Evolutionary conservation across 2,113 vertebrate genomes (phyloP).

Genomic region (Ceyx margarethae): DNA sequence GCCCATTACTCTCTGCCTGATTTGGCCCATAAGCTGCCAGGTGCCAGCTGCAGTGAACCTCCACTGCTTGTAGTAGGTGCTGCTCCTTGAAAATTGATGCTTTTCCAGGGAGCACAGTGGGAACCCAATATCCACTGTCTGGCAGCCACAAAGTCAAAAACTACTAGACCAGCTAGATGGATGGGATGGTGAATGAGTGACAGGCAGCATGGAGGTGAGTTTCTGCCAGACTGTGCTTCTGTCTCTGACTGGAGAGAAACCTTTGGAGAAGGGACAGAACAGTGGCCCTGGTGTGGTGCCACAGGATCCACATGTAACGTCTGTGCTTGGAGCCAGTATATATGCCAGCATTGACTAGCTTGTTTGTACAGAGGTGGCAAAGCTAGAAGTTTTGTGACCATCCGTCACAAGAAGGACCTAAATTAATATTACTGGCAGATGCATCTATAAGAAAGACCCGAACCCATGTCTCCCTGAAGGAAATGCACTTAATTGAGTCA

Average conservation of each 20-base stretch:
- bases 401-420: neutral
- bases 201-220: neutral
- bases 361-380: neutral
- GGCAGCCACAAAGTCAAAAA: neutral
- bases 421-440: neutral
- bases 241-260: neutral
- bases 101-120: neutral
- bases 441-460: neutral
- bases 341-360: too few relatives aligned
- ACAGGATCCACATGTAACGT: neutral
- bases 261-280: neutral
- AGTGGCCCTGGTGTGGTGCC: neutral
- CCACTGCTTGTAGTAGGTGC: neutral
- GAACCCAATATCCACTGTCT: neutral
- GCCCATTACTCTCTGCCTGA: neutral
- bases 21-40: neutral
- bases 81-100: neutral
- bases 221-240: neutral
- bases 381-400: neutral
- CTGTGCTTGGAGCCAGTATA: neutral
- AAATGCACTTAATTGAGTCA: neutral
- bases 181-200: neutral
- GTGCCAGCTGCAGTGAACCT: neutral
- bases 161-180: neutral
- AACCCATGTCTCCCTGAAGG: neutral